A percentile compares a stretch with the other conserved stretches of the same genome.
Conservation (phyloP, 2,888 invertebrate species). For the Campoletis raptor region DNA sequence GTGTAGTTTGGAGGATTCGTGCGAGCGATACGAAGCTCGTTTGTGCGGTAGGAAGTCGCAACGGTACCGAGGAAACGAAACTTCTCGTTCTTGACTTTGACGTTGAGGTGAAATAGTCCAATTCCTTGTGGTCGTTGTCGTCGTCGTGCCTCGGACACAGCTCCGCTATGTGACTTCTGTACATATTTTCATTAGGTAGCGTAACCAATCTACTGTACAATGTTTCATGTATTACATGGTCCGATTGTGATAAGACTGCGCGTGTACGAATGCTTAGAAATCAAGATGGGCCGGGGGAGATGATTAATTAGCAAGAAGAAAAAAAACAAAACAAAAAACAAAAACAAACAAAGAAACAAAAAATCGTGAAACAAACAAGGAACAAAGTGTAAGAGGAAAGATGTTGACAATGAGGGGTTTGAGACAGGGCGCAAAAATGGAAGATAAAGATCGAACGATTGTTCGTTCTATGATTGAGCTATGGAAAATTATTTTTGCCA, state of each 20-base stretch:
- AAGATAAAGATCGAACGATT: constrained; percentile 47
- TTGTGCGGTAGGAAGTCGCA: constrained; percentile 99
- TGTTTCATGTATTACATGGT: constrained; percentile 82
- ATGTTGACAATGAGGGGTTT: constrained; percentile 12
- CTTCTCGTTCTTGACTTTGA: constrained; percentile 99
- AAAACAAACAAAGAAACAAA: neutral
- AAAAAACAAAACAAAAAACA: neutral
- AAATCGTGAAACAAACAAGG: constrained; percentile 53
- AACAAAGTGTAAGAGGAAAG: constrained; percentile 17
- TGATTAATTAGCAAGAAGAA: constrained; percentile 25
- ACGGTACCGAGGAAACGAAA: constrained; percentile 99
- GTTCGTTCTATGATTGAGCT: constrained; percentile 56
- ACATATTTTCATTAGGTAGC: constrained; percentile 80
- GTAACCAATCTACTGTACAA: constrained; percentile 82
- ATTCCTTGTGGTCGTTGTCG: constrained; percentile 63
- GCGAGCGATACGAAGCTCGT: constrained; percentile 98
- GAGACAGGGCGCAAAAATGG: constrained; percentile 39
- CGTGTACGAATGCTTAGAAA: constrained; percentile 74
- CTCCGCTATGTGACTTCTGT: constrained; percentile 77
- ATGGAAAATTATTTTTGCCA: constrained; percentile 46
- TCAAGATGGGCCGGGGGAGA: constrained; percentile 40
- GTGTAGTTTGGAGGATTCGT: constrained; percentile 99
- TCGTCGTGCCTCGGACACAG: constrained; percentile 69
- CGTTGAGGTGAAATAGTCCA: constrained; percentile 87
- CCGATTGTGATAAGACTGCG: constrained; percentile 84